Percentiles rank a stretch among this genome's conserved stretches.
Conservation (phyloP, 2,888 invertebrate species). For the Platerodrilus igneus region DNA sequence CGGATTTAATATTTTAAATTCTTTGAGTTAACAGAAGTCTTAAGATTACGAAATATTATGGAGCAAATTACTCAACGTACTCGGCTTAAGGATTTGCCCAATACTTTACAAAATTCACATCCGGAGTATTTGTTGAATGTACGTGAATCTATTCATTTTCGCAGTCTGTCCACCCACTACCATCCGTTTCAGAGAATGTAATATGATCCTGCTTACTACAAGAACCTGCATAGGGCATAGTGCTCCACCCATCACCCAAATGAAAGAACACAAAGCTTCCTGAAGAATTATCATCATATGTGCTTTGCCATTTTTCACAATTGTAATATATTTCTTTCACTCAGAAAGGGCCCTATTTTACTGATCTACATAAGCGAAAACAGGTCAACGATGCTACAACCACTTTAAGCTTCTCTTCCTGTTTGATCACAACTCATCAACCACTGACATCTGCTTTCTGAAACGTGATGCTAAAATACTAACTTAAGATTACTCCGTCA, state of each 20-base stretch:
- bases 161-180: conserved; percentile 14
- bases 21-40: no score
- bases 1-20: no score
- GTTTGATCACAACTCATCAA: conserved; percentile 6
- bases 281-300: conserved; percentile 9
- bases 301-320: conserved; percentile 8
- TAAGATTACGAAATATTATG: no score
- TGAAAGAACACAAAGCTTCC: conserved; percentile 9
- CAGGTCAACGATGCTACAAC: conserved; percentile 15
- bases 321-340: conserved; percentile 14
- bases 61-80: no score
- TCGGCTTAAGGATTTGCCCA: no score
- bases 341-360: conserved; percentile 16
- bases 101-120: no score
- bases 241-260: conserved; percentile 8
- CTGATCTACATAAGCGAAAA: conserved; percentile 7
- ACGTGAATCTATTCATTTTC: not conserved
- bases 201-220: conserved; percentile 11
- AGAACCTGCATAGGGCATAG: conserved; percentile 10
- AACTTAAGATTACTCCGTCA: no score
- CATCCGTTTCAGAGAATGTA: conserved; percentile 9
- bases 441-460: conserved; percentile 8
- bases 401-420: conserved; percentile 14
- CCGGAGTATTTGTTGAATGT: no score
- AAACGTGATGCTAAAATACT: no score